Conservation (phyloP, 2,888 invertebrate species). For the Torymus tubicola region DNA sequence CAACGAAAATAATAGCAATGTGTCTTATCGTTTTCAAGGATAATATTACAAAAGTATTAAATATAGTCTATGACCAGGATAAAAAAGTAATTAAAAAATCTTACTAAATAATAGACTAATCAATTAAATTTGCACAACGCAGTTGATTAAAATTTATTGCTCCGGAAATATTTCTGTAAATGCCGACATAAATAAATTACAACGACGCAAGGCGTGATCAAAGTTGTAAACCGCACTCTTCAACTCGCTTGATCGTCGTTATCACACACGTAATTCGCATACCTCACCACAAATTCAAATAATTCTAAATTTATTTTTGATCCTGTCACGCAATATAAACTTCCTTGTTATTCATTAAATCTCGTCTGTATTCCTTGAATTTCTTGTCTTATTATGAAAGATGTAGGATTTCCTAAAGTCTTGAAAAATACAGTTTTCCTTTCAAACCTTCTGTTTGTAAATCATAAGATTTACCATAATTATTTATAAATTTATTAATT, state of each 20-base stretch:
- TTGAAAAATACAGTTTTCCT: too few relatives aligned
- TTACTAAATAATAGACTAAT: not conserved
- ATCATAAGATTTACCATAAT: too few relatives aligned
- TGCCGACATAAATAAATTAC: slow-evolving; percentile 18
- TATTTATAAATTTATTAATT: too few relatives aligned
- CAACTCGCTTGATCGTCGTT: slow-evolving; percentile 18
- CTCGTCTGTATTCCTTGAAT: not conserved
- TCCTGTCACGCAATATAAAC: slow-evolving; percentile 30
- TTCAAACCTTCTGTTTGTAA: too few relatives aligned
- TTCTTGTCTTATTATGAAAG: too few relatives aligned
- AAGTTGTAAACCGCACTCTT: slow-evolving; percentile 29
- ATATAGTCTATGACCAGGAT: too few relatives aligned
- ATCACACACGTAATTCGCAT: slow-evolving; percentile 32
- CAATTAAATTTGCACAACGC: not conserved
- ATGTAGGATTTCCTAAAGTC: too few relatives aligned
- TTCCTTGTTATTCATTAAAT: slow-evolving; percentile 30
- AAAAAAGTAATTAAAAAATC: too few relatives aligned
- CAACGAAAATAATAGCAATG: too few relatives aligned
- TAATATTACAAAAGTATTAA: too few relatives aligned
- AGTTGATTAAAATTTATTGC: not conserved
- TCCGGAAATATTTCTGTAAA: slow-evolving; percentile 24
- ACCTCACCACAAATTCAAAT: not conserved
- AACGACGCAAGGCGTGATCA: slow-evolving; percentile 32
- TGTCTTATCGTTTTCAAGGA: too few relatives aligned
- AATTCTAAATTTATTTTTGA: slow-evolving; percentile 35